A percentile compares a stretch with the other conserved stretches of the same genome.
Conservation (phyloP, 2,888 invertebrate genomes). For the Calliopum simillimum region DNA sequence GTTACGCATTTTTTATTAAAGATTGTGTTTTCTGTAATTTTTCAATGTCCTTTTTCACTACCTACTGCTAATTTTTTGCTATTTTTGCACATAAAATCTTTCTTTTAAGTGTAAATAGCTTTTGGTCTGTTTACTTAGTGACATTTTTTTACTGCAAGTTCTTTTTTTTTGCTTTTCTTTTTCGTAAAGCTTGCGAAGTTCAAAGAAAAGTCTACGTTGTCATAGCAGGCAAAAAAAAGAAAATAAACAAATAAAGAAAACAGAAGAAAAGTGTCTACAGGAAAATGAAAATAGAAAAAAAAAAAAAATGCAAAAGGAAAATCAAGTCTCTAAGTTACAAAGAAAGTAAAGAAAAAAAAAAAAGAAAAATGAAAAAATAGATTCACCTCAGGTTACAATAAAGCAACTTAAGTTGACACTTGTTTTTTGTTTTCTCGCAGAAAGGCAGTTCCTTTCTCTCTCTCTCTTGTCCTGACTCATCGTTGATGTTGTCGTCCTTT, state of each 20-base stretch:
- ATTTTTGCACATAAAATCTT: too few relatives aligned
- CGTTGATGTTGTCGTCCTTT: neutral
- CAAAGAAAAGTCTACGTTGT: slow-evolving; percentile 14
- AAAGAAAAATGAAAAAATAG: neutral
- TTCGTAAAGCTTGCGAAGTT: slow-evolving; percentile 6
- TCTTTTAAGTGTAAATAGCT: slow-evolving; percentile 22
- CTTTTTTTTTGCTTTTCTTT: neutral
- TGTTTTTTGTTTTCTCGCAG: slow-evolving; percentile 14
- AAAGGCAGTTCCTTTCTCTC: too few relatives aligned
- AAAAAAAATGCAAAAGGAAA: slow-evolving; percentile 7
- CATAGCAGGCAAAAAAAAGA: neutral
- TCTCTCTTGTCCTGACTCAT: slow-evolving; percentile 20
- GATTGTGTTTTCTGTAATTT: too few relatives aligned
- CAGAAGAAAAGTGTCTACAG: slow-evolving; percentile 27
- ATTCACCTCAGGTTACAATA: slow-evolving; percentile 34
- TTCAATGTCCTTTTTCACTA: too few relatives aligned
- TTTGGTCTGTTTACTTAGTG: slow-evolving; percentile 26
- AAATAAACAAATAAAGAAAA: slow-evolving; percentile 22
- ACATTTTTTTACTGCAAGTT: too few relatives aligned
- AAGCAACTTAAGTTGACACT: slow-evolving; percentile 23
- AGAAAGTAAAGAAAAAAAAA: slow-evolving; percentile 16
- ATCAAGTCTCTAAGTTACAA: slow-evolving; percentile 29
- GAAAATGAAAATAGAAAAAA: slow-evolving; percentile 14
- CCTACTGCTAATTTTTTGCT: too few relatives aligned
- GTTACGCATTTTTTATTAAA: too few relatives aligned